Base-by-base conservation (phyloP, 2,113 vertebrate genomes). In the Phoenicopterus ruber region DNA sequence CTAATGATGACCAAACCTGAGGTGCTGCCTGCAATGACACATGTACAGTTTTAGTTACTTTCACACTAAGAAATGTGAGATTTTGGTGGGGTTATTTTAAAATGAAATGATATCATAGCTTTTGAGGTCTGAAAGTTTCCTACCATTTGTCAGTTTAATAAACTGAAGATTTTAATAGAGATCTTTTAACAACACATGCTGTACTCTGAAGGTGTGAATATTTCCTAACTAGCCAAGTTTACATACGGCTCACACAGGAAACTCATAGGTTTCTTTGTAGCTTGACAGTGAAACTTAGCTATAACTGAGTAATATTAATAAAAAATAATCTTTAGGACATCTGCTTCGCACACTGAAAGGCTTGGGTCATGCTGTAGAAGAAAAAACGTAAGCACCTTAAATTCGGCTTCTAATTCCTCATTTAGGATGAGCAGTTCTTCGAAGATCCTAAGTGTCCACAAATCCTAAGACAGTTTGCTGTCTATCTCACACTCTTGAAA, bases 151-250 rank as follows among this genome's bases (percentile, higher is more conserved):
- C 79, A 79, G 32, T 84, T 96, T 94, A 94, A 93, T 90, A 94
- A 94, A 94, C 52, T 93, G 67, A 92, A 95, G 69, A 88, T 81
- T 95, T 96, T 89, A 77, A 79, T 66, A 90, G 88, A 74, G 90
- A 92, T 81, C 58, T 93, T 91, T 93, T 74, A 96, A 82, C 71
- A 96, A 93, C 72, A 95, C 80, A 94, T 67, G n/a, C 76, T 96
- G 76, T 91, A 82, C 90, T 89, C 80, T 78, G 38, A 91, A 90
- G 26, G 90, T 94, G 88, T 95, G 94, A 94, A 31, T 87, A 94
- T 87, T 93, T 95, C 73, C 66, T 92, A 80, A 87, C 42, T 76
- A 87, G 88, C 95, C 96, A 96, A 96, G 86, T 97, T 96, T 93
- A 86, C 63, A 87, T 55, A 55, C 13, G 5, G 42, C 47, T 95